A percentile compares a stretch with the other conserved stretches of the same genome.
phyloP scores from a whole-genome alignment of 1,140 invertebrate species.

The Eriocheir sinensis region DNA sequence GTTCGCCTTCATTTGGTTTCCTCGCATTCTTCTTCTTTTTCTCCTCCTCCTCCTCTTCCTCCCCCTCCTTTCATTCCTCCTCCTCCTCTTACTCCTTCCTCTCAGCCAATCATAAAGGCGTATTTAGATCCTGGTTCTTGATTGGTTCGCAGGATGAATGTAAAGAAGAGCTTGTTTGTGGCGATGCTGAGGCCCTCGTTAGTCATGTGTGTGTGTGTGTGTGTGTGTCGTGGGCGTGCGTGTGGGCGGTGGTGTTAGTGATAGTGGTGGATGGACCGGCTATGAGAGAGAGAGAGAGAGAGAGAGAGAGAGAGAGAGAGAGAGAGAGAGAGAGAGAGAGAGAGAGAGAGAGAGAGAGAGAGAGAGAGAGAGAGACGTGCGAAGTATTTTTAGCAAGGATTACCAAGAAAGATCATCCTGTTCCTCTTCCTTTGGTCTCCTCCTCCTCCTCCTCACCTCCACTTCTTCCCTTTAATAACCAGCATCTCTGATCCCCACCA shows the following conservation, averaged over 20 bases:
- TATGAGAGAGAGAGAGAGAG: constrained; percentile 46
- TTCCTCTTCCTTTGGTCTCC: too few species aligned
- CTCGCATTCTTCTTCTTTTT: constrained; percentile 28
- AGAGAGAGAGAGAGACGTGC: background rate
- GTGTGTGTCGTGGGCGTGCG: background rate
- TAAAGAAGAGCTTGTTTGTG: background rate
- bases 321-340: constrained; percentile 5
- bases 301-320: background rate
- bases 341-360: constrained; percentile 7
- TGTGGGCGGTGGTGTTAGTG: background rate
- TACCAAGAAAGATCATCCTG: background rate
- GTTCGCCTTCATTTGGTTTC: too few species aligned
- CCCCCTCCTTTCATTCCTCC: background rate
- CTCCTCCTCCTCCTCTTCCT: background rate
- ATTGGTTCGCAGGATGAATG: background rate
- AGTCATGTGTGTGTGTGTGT: background rate
- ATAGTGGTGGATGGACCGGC: background rate
- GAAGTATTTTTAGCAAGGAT: background rate
- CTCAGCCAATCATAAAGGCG: too few species aligned
- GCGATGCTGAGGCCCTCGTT: background rate
- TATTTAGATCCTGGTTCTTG: too few species aligned
- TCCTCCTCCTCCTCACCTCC: too few species aligned
- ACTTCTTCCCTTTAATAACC: too few species aligned
- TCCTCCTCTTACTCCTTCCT: background rate
- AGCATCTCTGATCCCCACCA: background rate